phyloP scores from a whole-genome alignment of 2,113 vertebrate genomes.

The Microtus pennsylvanicus region DNA sequence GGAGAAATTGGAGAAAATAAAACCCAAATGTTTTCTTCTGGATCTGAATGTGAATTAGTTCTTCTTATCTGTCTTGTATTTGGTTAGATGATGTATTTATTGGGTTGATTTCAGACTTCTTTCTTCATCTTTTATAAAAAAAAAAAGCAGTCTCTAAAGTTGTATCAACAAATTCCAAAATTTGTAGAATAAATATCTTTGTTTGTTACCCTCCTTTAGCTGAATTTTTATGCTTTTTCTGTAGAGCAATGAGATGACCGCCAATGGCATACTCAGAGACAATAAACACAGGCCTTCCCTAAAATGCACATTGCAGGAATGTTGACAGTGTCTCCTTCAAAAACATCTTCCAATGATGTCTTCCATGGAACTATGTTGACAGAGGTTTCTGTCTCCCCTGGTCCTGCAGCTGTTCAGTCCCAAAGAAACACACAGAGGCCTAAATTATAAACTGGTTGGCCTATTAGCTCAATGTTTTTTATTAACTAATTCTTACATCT shows the following conservation, averaged over 20 bases:
- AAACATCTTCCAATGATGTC: not conserved
- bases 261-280: not conserved
- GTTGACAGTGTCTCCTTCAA: not conserved
- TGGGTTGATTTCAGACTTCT: not conserved
- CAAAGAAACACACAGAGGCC: too few species aligned
- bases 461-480: too few species aligned
- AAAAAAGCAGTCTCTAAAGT: not conserved
- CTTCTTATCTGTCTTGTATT: not conserved
- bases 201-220: not conserved
- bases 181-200: not conserved
- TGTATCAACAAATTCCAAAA: not conserved
- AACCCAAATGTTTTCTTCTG: not conserved
- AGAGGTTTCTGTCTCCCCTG: too few species aligned
- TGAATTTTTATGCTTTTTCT: not conserved
- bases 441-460: too few species aligned
- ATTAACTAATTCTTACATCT: too few species aligned
- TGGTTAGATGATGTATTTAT: constrained; percentile 23
- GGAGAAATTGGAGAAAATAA: not conserved
- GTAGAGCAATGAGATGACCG: not conserved
- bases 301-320: not conserved
- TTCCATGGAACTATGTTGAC: not conserved
- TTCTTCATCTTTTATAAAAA: not conserved
- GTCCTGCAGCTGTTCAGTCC: too few species aligned
- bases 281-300: not conserved
- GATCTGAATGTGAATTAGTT: not conserved